Conservation (phyloP, 2,888 invertebrate species). For the Habrosyne pyritoides region DNA sequence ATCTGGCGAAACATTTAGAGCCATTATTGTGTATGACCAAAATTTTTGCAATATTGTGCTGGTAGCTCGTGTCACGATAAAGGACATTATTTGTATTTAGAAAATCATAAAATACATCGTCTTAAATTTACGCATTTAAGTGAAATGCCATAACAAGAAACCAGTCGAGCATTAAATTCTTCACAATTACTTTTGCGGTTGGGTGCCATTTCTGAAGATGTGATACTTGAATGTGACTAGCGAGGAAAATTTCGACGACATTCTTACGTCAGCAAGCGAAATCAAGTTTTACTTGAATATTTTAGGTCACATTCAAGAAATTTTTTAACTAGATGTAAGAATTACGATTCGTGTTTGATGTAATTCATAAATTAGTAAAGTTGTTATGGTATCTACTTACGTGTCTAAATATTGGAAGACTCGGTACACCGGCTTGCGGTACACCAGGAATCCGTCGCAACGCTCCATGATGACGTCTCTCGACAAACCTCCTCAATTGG, state of each 20-base stretch:
- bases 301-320: not conserved
- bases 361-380: too few species aligned
- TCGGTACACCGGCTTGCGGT: slow-evolving; percentile 91
- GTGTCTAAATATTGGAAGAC: slow-evolving; percentile 93
- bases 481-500: slow-evolving; percentile 13
- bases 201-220: not conserved
- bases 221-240: not conserved
- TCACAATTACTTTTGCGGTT: not conserved
- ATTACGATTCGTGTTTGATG: too few species aligned
- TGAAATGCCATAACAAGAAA: not conserved
- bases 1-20: too few species aligned
- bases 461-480: slow-evolving; percentile 83
- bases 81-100: not conserved
- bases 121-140: not conserved
- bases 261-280: not conserved
- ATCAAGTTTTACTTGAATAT: not conserved
- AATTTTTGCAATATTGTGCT: too few species aligned
- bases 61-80: too few species aligned
- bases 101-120: not conserved
- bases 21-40: too few species aligned
- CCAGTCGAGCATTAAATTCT: not conserved
- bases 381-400: too few species aligned
- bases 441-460: slow-evolving; percentile 91
- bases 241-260: not conserved
- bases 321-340: too few species aligned